phyloP scores from a whole-genome alignment of 2,888 invertebrate genomes.

The Nomada ruficornis region DNA sequence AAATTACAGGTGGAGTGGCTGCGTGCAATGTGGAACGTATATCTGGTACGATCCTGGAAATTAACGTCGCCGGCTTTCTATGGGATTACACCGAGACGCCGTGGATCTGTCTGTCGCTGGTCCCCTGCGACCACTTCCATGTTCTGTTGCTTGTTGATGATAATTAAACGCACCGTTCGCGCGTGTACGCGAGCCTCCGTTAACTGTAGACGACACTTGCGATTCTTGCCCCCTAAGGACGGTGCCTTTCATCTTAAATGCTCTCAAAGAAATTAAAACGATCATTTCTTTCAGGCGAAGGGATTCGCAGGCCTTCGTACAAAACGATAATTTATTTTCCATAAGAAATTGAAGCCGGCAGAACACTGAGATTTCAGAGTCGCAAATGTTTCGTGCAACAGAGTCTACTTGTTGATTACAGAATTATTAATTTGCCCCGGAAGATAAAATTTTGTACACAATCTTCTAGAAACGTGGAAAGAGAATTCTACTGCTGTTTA shows the following conservation, averaged over 20 bases:
- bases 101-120: slow-evolving; percentile 52
- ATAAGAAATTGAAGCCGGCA: no score
- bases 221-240: background rate
- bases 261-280: background rate
- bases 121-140: slow-evolving; percentile 55
- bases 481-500: no score
- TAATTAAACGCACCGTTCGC: slow-evolving; percentile 57
- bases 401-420: no score
- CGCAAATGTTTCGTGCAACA: no score
- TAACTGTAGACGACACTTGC: slow-evolving; percentile 5
- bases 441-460: no score
- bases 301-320: no score
- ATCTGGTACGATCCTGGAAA: slow-evolving; percentile 62
- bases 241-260: background rate
- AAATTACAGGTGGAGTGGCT: slow-evolving; percentile 51
- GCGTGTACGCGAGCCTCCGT: slow-evolving; percentile 17
- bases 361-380: no score
- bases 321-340: no score
- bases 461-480: no score
- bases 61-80: slow-evolving; percentile 63
- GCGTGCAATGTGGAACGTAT: slow-evolving; percentile 48
- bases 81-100: slow-evolving; percentile 59
- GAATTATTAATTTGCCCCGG: no score
- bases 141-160: slow-evolving; percentile 49
- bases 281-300: no score